These are phyloP conservation scores for Psylliodes chrysocephalus DNA, from an alignment of 2,888 invertebrate species.

Conservation along the genomic window DNA sequence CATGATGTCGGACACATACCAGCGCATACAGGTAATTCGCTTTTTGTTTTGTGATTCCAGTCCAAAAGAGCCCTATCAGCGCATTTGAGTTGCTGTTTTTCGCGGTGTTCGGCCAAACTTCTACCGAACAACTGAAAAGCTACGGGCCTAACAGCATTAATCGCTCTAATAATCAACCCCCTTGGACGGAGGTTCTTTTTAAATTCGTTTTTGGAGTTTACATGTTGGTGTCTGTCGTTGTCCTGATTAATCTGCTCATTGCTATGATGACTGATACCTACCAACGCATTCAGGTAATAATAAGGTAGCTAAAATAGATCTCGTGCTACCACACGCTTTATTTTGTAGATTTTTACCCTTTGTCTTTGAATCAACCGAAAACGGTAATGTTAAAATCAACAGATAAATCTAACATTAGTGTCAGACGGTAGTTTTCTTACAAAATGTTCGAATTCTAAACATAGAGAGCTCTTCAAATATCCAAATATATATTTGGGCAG, in stretches of 20 bases:
- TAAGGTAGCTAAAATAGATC: slow-evolving; percentile 42
- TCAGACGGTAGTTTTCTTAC: no score
- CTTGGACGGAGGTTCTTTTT: slow-evolving; percentile 88
- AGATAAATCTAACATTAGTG: background rate
- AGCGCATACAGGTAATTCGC: slow-evolving; percentile 92
- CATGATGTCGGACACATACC: slow-evolving; percentile 99
- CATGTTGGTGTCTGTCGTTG: slow-evolving; percentile 99
- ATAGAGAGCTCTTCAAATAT: no score
- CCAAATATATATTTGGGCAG: no score
- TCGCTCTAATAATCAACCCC: slow-evolving; percentile 69
- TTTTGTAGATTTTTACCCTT: slow-evolving; percentile 30
- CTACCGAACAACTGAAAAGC: slow-evolving; percentile 81
- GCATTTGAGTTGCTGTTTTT: slow-evolving; percentile 99
- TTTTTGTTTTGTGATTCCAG: slow-evolving; percentile 73
- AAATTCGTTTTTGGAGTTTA: slow-evolving; percentile 92
- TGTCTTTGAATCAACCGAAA: slow-evolving; percentile 10
- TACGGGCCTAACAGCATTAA: slow-evolving; percentile 62
- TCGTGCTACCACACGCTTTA: slow-evolving; percentile 40
- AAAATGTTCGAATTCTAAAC: no score
- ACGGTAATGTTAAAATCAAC: background rate
- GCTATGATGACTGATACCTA: slow-evolving; percentile 99
- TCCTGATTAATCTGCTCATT: slow-evolving; percentile 98
- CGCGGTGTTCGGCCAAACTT: slow-evolving; percentile 96
- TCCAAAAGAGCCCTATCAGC: slow-evolving; percentile 89
- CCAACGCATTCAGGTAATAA: slow-evolving; percentile 93